Conservation (phyloP, 1,140 invertebrate genomes). For the Frieseomelitta varia region DNA sequence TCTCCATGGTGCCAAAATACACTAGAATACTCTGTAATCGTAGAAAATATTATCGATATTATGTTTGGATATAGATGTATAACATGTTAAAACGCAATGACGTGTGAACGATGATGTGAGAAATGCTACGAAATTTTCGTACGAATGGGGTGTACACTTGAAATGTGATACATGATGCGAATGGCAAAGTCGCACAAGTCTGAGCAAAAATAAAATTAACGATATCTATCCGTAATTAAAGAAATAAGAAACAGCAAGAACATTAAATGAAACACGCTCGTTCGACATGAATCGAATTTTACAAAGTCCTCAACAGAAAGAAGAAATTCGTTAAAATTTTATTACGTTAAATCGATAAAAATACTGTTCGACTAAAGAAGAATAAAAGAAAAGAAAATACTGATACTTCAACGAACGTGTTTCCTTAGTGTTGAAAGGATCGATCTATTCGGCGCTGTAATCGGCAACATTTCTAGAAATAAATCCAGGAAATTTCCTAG, state of each 20-base stretch:
- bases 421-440: neutral
- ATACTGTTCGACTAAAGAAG: neutral
- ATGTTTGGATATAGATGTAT: constrained; percentile 36
- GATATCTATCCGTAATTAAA: constrained; percentile 5
- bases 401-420: neutral
- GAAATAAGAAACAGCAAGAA: neutral
- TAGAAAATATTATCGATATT: constrained; percentile 52
- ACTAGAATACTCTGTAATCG: constrained; percentile 47
- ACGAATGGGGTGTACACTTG: neutral
- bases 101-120: constrained; percentile 16
- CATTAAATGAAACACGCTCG: constrained; percentile 1
- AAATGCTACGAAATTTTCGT: constrained; percentile 39
- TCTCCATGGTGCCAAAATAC: constrained; percentile 54
- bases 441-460: constrained; percentile 14
- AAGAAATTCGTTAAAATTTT: neutral
- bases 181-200: constrained; percentile 41
- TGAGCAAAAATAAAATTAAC: constrained; percentile 41
- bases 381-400: neutral
- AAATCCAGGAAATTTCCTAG: too few species aligned
- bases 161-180: constrained; percentile 1
- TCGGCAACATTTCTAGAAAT: neutral
- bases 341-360: too few species aligned
- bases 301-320: neutral
- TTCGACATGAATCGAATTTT: neutral
- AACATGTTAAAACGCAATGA: constrained; percentile 36